A percentile compares a stretch with the other conserved stretches of the same genome.
phyloP scores from a whole-genome alignment of 2,113 vertebrate genomes.

The Lepidothrix coronata region DNA sequence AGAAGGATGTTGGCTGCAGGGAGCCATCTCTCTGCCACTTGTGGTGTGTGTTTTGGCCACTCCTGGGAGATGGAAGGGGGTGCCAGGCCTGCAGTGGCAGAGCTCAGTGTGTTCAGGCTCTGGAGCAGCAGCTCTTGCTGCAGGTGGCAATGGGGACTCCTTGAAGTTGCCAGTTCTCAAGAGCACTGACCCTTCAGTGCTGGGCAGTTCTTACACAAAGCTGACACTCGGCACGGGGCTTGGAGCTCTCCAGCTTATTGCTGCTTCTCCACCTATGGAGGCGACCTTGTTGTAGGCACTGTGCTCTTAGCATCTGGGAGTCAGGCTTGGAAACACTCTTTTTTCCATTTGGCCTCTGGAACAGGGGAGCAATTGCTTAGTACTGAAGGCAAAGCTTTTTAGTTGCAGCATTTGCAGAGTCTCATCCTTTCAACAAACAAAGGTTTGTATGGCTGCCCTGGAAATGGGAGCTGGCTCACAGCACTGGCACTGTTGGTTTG shows the following conservation, averaged over 20 bases:
- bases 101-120: not conserved
- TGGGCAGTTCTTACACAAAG: not conserved
- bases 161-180: not conserved
- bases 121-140: not conserved
- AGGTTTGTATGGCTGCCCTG: not conserved
- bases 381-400: not conserved
- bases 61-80: not conserved
- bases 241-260: not conserved
- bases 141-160: not conserved
- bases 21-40: fast-evolving
- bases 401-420: not conserved
- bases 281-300: not conserved
- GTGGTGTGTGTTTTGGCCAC: not conserved
- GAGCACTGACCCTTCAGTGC: fast-evolving
- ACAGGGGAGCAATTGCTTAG: not conserved
- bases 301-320: not conserved
- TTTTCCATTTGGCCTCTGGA: not conserved
- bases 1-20: not conserved
- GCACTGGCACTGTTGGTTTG: not conserved
- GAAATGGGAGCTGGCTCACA: not conserved
- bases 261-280: not conserved
- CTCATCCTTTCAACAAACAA: not conserved
- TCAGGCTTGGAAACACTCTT: not conserved
- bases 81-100: not conserved
- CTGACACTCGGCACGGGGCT: not conserved